Base-by-base conservation (phyloP, 30 jellyfish, hydroid and myxozoan genomes). In the Turritopsis rubra region DNA sequence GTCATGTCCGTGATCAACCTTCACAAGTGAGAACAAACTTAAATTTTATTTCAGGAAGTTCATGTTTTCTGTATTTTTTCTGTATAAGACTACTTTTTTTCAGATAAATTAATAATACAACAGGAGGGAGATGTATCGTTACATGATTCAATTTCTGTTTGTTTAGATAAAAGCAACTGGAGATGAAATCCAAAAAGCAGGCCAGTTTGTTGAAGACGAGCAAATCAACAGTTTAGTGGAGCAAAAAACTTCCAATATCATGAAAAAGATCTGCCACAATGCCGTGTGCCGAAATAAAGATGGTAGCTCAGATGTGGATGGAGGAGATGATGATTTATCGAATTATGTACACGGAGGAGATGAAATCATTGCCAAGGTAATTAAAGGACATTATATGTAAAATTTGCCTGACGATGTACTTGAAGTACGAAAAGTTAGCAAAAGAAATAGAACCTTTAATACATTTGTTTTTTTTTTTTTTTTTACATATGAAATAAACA, bases 291-390 rank as follows among this genome's bases (percentile, higher is more conserved):
- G 79, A 53, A 23, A 80, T 53, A 65, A 53, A 19, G 87, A 80
- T 53, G 87, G 54, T 65, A 75, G 28, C 66, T 22, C 60, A 26
- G 66, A 28, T 29, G 66, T 26, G 28, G 87, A 65, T 1, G 84
- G 54, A n/a, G n/a, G n/a, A 18, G 83, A 66, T 21, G 29, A 65
- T 18, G 75, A 80, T 29, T 53, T 80, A 52, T 23, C 52, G 18
- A 54, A 68, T 16, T 80, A 80, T 80, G 83, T 80, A 8, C 87
- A 80, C 20, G 87, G 76, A 52, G 87, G 87, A 21, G 87, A 80
- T 52, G 87, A 80, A 80, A 80, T 80, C 16, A 54, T 80, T 80
- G 87, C 87, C 22, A 79, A 80, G 54, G 87, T 80, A 52, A 24
- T 1, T 16, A 53, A 28, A 41, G 13, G 60, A 5, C 5, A 3